These are phyloP conservation scores for Pristionchus arcanus DNA, from an alignment of 2,888 invertebrate genomes.

Conservation along the genomic window DNA sequence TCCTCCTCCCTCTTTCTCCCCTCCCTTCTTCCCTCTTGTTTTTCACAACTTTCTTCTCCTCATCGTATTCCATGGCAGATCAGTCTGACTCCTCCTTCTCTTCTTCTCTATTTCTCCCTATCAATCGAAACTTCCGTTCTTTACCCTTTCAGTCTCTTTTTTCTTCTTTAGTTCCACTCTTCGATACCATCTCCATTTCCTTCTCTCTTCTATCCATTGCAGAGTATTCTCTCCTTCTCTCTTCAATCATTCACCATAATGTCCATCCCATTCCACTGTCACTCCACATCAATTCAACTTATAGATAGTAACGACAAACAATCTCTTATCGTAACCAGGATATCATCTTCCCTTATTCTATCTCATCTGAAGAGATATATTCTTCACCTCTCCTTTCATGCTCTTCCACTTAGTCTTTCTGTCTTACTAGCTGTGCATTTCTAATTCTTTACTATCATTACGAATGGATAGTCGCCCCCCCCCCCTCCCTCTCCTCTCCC, in stretches of 20 bases:
- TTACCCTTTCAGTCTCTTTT: slow-evolving; percentile 43
- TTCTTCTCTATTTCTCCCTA: slow-evolving; percentile 33
- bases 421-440: slow-evolving; percentile 47
- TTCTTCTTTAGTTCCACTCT: slow-evolving; percentile 20
- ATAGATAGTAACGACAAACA: not conserved
- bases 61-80: slow-evolving; percentile 5
- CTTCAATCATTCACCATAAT: slow-evolving; percentile 38
- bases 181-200: not conserved
- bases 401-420: slow-evolving; percentile 13
- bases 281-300: not conserved
- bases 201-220: not conserved
- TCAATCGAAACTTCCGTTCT: slow-evolving; percentile 8
- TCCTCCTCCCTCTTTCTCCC: slow-evolving; percentile 30
- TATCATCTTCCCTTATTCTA: not conserved
- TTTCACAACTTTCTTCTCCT: slow-evolving; percentile 39
- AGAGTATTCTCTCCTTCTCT: slow-evolving; percentile 26
- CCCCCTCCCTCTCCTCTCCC: not conserved
- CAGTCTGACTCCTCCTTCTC: slow-evolving; percentile 37
- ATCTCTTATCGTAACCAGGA: not conserved
- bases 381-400: not conserved
- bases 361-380: not conserved
- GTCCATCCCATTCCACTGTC: not conserved
- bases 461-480: slow-evolving; percentile 28
- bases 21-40: slow-evolving; percentile 40
- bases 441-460: slow-evolving; percentile 40